Base-by-base conservation (phyloP, 2,888 invertebrate species). In the Anagyrus pseudococci region DNA sequence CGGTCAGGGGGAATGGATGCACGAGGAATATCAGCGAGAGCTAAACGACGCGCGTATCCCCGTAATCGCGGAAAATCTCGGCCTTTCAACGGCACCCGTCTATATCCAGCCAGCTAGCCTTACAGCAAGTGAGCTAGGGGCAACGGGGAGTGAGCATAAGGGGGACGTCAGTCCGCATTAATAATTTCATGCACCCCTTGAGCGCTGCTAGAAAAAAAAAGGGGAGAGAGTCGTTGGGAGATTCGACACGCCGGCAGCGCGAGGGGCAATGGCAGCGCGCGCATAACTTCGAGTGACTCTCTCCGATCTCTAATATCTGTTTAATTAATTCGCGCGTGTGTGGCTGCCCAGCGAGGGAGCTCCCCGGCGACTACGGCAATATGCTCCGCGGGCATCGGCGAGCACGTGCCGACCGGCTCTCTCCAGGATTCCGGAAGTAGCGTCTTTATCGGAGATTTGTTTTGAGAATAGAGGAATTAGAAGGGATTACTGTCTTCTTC, bases 181-280 rank as follows among this genome's bases (percentile, higher is more conserved):
- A 72, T 78, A 78, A 78, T 72, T 71, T 75, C 75, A 76, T 77
- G 75, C 77, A 76, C 75, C 78, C 79, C 69, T 22, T 17, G 8
- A 29, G 22, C 19, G 19, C 22, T 2, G 7, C 37, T 13, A 55
- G 13, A 26, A 19, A 13, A 43, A 73, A 73, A 73, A 71, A 73
- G 54, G 70, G 44, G 59, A 73, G 33, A 2, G 33, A 2, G 33
- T 10, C 33, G 33, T 74, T 69, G 67, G n/a, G n/a, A n/a, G 71
- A 77, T 77, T 77, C 68, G 75, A 74, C 69, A 71, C 72, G 74
- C 69, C 53, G n/a, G 15, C 8, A 37, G 15, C 15, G 10, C 8
- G 59, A 72, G n/a, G n/a, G n/a, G n/a, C n/a, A 70, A 75, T 71
- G 67, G 71, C 67, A 62, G 53, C 55, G 58, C 50, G 67, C 64